Base-by-base conservation (phyloP, 2,888 invertebrate genomes). In the Megastigmus dorsalis region DNA sequence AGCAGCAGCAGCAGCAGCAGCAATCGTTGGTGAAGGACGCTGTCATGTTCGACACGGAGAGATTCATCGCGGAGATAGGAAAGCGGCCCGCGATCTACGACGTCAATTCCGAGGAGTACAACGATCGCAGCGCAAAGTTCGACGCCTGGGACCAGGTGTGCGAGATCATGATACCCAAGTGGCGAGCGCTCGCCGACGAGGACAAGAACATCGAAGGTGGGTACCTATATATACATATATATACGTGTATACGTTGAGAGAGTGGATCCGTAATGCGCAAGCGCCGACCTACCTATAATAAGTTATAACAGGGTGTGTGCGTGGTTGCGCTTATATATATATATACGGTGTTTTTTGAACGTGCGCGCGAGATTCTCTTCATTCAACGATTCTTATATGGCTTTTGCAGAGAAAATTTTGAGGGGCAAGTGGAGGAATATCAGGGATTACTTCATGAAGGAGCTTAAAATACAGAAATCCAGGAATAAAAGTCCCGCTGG, bases 361-460 rank as follows among this genome's bases (percentile, higher is more conserved):
- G 26, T n/a, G 15, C 18, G 55, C 26, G 55, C 9, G 10, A 10
- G 4, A 23, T 20, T 26, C 50, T 50, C 28, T 6, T 33, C 9
- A 10, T n/a, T 45, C 9, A 23, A 4, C 52, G 2, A 45, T 43
- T 60, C 66, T n/a, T n/a, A n/a, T n/a, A n/a, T n/a, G n/a, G n/a
- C n/a, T 83, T 84, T 84, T 84, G 7, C 80, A 87, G 87, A 84
- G 65, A 86, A 84, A 78, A 81, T 79, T 74, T 71, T 87, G 13
- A 81, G 85, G 3, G 82, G 83, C 2, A 87, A 86, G 70, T 87
- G 87, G 87, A 80, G 86, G 62, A 86, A 87, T 36, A 85, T 86
- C 38, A 79, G 87, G 3, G 86, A 87, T 62, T 87, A 86, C 60
- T 87, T 87, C 41, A 86, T 84, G 79, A 87, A 87, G 70, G 86